Percentiles rank a stretch among this genome's conserved stretches.
These are phyloP conservation scores for Drosophila picticornis DNA, from an alignment of 2,888 invertebrate genomes.

Conservation along the genomic window DNA sequence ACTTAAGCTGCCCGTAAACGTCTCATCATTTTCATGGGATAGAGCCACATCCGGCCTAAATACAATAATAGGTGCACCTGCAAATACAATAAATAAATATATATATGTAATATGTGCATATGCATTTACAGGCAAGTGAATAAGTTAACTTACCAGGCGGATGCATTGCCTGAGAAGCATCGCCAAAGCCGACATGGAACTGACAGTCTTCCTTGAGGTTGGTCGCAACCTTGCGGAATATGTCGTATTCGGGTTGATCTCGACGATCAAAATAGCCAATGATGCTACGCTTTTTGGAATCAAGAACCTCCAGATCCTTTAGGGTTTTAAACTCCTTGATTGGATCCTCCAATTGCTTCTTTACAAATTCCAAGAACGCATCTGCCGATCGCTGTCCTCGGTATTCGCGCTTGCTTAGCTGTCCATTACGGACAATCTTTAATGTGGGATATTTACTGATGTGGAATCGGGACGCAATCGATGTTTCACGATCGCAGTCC, in stretches of 20 bases:
- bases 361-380: conserved; percentile 95
- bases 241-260: conserved; percentile 92
- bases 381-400: conserved; percentile 96
- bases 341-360: conserved; percentile 94
- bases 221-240: conserved; percentile 92
- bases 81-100: neutral
- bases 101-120: neutral
- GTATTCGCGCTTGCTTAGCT: conserved; percentile 95
- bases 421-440: conserved; percentile 96
- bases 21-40: conserved; percentile 93
- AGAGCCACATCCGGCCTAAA: conserved; percentile 92
- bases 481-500: conserved; percentile 97
- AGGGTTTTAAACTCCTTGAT: conserved; percentile 91
- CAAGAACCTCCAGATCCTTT: conserved; percentile 90
- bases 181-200: conserved; percentile 96
- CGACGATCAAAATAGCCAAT: conserved; percentile 95
- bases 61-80: conserved; percentile 92
- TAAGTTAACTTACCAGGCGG: conserved; percentile 88
- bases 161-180: conserved; percentile 93
- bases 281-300: conserved; percentile 93
- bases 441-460: conserved; percentile 99
- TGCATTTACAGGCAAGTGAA: neutral
- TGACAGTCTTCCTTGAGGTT: conserved; percentile 97
- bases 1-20: conserved; percentile 90
- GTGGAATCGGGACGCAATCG: conserved; percentile 95